Evolutionary conservation across 92 coral and sea anemone species (phyloP).

Genomic region (Palythoa caribaeorum): DNA sequence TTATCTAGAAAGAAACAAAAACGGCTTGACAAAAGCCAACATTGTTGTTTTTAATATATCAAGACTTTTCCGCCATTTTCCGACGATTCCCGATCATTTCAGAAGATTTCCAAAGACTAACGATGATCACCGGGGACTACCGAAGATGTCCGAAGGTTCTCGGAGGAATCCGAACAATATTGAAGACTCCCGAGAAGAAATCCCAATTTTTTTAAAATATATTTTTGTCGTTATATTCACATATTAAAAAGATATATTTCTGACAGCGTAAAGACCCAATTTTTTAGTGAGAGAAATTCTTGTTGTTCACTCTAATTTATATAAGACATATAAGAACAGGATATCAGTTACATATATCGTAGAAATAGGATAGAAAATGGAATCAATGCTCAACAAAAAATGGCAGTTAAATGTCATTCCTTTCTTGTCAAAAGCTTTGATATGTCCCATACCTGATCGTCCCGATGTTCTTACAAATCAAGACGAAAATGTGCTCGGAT

Average conservation of each 20-base stretch:
- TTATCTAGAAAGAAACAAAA: neutral
- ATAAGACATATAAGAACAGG: constrained; percentile 1
- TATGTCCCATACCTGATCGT: neutral
- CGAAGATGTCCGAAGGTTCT: neutral
- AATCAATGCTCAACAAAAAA: constrained; percentile 5
- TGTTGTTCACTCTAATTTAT: constrained; percentile 24
- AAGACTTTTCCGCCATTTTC: neutral
- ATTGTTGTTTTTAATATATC: neutral
- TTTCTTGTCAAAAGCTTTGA: constrained; percentile 7
- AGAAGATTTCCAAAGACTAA: neutral
- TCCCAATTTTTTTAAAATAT: neutral
- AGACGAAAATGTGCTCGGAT: neutral
- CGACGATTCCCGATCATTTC: constrained; percentile 8
- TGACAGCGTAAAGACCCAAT: constrained; percentile 11
- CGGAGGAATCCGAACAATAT: neutral
- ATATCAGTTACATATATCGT: neutral
- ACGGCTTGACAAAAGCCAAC: neutral
- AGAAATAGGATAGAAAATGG: neutral
- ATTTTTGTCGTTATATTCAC: neutral
- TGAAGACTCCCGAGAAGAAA: neutral
- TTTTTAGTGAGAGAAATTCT: constrained; percentile 44
- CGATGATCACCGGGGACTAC: neutral
- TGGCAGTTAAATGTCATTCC: constrained; percentile 3
- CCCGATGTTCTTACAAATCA: neutral
- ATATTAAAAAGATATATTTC: neutral